phyloP scores from a whole-genome alignment of 2,797 vertebrate genomes.

The Steatocranus sp. region DNA sequence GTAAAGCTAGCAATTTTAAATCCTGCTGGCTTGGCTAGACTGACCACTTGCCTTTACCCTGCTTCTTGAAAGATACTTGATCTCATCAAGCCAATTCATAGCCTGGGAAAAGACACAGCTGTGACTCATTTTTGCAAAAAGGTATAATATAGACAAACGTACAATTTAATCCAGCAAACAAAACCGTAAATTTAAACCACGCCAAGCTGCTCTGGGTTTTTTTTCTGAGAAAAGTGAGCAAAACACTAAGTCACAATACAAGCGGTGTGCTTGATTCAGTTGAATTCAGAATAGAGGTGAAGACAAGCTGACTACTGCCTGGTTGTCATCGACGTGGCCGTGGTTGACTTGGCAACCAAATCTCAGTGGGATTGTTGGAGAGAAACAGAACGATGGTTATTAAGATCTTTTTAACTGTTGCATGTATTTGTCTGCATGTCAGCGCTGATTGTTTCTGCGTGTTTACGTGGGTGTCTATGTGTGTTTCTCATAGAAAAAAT shows the following conservation, averaged over 20 bases:
- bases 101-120: background rate
- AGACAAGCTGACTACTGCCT: conserved; percentile 19
- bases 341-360: conserved; percentile 71
- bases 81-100: background rate
- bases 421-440: background rate
- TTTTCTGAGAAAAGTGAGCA: background rate
- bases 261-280: conserved; percentile 1
- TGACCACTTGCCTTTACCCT: background rate
- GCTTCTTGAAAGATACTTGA: background rate
- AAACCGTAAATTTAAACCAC: background rate
- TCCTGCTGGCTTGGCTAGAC: background rate
- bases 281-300: conserved; percentile 28
- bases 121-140: background rate
- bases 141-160: background rate
- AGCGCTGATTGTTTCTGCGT: background rate
- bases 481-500: background rate
- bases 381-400: conserved; percentile 48
- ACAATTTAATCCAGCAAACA: background rate
- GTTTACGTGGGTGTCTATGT: background rate
- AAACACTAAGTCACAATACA: background rate
- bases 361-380: conserved; percentile 51
- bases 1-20: background rate
- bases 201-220: background rate
- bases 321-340: conserved; percentile 45
- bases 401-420: conserved; percentile 11